phyloP scores from a whole-genome alignment of 1,140 invertebrate species.

The Calosoma granatense region DNA sequence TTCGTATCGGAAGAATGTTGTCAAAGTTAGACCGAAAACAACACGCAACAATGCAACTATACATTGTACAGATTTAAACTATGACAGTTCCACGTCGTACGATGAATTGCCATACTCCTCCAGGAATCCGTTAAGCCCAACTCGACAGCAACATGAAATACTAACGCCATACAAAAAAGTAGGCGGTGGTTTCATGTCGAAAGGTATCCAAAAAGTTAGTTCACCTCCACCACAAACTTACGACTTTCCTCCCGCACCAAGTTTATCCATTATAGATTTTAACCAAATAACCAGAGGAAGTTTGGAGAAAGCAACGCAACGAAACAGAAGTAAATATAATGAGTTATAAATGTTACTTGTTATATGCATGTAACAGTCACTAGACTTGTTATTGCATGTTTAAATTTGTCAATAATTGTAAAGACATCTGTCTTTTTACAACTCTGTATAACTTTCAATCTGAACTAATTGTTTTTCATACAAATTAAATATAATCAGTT shows the following conservation, averaged over 20 bases:
- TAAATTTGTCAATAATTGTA: too few relatives aligned
- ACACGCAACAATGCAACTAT: conserved; percentile 45
- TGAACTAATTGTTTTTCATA: too few relatives aligned
- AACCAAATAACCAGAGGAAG: conserved; percentile 49
- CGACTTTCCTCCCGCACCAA: conserved; percentile 42
- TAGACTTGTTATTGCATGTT: too few relatives aligned
- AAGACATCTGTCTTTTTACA: too few relatives aligned
- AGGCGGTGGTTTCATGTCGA: conserved; percentile 5
- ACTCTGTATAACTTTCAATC: too few relatives aligned
- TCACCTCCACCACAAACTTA: conserved; percentile 26
- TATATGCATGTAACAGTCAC: too few relatives aligned
- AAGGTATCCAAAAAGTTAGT: conserved; percentile 11
- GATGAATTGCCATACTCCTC: conserved; percentile 28
- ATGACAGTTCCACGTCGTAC: conserved; percentile 38
- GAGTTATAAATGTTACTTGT: too few relatives aligned
- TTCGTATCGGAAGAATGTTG: conserved; percentile 38
- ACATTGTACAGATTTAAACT: conserved; percentile 45
- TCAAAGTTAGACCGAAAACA: conserved; percentile 41
- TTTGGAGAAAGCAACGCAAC: neutral
- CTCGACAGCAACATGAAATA: neutral
- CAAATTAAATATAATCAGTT: too few relatives aligned
- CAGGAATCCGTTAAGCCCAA: conserved; percentile 10
- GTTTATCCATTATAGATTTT: conserved; percentile 60
- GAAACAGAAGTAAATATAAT: neutral
- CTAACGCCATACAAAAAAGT: conserved; percentile 3